phyloP scores from a whole-genome alignment of 2,797 vertebrate genomes.

The Paramormyrops hopkinsi region DNA sequence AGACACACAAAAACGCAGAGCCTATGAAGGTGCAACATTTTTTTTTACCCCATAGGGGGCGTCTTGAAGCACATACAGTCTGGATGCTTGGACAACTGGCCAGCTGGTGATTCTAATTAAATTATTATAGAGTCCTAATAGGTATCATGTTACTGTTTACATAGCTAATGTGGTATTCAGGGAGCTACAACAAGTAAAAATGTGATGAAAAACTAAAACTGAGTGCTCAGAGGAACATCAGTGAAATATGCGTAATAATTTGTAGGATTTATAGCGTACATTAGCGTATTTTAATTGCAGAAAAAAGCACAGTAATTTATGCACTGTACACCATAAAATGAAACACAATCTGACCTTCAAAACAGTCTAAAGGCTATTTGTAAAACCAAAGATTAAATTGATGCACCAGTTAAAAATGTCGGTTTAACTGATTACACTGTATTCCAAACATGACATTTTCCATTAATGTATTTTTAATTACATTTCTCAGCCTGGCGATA shows the following conservation, averaged over 20 bases:
- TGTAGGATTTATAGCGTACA: not conserved
- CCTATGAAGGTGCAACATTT: not conserved
- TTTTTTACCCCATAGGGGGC: not conserved
- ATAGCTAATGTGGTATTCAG: not conserved
- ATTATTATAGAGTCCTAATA: not conserved
- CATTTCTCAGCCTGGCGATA: not conserved
- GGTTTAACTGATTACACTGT: conserved; percentile 6
- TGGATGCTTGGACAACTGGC: not conserved
- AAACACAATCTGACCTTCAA: conserved; percentile 8
- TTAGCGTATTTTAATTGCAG: not conserved
- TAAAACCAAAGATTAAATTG: conserved; percentile 4
- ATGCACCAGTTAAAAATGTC: not conserved
- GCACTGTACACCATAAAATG: not conserved
- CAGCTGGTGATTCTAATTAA: not conserved
- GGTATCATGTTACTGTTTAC: not conserved
- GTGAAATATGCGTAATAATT: not conserved
- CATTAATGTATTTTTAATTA: conserved; percentile 15
- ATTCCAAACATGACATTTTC: conserved; percentile 1
- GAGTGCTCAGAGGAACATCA: not conserved
- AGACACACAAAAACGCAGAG: not conserved
- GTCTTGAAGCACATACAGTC: not conserved
- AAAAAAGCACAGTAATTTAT: not conserved
- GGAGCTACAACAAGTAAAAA: not conserved
- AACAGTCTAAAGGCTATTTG: not conserved
- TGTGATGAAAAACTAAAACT: not conserved